Evolutionary conservation across 2,888 invertebrate species (phyloP).

Genomic region (Eristalis intricaria): DNA sequence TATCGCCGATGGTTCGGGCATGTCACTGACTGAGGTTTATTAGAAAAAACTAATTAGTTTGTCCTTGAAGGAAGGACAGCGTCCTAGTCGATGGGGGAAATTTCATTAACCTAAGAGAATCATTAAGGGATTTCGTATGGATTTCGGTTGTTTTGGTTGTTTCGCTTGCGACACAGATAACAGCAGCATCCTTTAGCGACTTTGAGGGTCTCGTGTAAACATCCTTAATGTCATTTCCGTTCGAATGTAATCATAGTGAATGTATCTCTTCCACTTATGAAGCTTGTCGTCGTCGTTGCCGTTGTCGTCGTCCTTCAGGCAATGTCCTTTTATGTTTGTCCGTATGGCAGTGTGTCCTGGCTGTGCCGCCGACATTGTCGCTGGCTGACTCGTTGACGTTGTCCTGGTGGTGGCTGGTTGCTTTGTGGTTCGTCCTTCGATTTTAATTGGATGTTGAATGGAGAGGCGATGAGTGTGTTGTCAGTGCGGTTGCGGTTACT

Average conservation of each 20-base stretch:
- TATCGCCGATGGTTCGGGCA: slow-evolving; percentile 1
- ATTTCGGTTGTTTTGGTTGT: slow-evolving; percentile 20
- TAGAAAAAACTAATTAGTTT: slow-evolving; percentile 68
- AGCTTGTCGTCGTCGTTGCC: slow-evolving; percentile 17
- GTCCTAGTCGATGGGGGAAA: slow-evolving; percentile 17
- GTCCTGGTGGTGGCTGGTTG: slow-evolving; percentile 37
- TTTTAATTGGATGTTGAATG: slow-evolving; percentile 56
- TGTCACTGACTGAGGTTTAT: slow-evolving; percentile 51
- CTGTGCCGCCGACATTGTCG: slow-evolving; percentile 32
- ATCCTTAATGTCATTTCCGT: slow-evolving; percentile 63
- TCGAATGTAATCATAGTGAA: slow-evolving; percentile 61
- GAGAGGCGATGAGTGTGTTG: slow-evolving; percentile 57
- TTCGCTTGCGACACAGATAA: slow-evolving; percentile 16
- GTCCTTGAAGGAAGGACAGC: slow-evolving; percentile 44
- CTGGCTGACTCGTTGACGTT: slow-evolving; percentile 16
- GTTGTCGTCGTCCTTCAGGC: slow-evolving; percentile 46
- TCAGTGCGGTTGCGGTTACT: slow-evolving; percentile 60
- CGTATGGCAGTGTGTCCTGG: slow-evolving; percentile 22
- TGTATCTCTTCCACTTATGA: slow-evolving; percentile 61
- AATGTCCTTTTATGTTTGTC: slow-evolving; percentile 42
- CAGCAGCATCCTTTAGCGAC: slow-evolving; percentile 50
- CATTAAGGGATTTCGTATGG: slow-evolving; percentile 44
- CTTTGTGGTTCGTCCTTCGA: slow-evolving; percentile 58
- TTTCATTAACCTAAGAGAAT: slow-evolving; percentile 68
- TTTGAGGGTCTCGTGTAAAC: slow-evolving; percentile 41